These are phyloP conservation scores for Nannospalax galili DNA, from an alignment of 2,113 vertebrate genomes.

Conservation along the genomic window DNA sequence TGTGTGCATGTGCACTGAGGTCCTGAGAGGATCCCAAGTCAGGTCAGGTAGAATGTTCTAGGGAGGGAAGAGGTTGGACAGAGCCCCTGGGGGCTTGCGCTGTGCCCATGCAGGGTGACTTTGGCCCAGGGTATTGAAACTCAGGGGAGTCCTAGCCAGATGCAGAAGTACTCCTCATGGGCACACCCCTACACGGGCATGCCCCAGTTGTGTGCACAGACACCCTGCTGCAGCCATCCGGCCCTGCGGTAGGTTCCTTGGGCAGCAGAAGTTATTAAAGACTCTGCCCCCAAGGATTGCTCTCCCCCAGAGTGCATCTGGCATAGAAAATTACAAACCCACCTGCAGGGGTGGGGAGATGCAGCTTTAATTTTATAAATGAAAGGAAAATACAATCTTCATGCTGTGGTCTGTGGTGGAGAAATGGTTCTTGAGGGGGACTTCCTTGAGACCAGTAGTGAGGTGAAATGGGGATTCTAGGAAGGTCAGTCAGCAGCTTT, in stretches of 20 bases:
- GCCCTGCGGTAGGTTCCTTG: constrained; percentile 36
- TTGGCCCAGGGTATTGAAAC: neutral
- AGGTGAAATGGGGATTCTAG: neutral
- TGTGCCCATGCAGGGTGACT: neutral
- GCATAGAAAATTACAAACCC: constrained; percentile 72
- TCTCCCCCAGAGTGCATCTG: constrained; percentile 48
- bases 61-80: neutral
- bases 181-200: too few species aligned
- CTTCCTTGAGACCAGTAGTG: neutral
- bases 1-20: neutral
- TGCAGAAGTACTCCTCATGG: neutral
- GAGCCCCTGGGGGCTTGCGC: neutral
- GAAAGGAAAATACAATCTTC: neutral
- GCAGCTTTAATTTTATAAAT: constrained; percentile 59
- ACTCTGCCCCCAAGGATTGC: constrained; percentile 49
- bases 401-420: neutral
- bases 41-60: neutral
- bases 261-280: constrained; percentile 72
- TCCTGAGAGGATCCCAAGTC: neutral
- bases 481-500: neutral
- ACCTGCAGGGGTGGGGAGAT: constrained; percentile 47
- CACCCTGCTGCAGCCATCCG: neutral
- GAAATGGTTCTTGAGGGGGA: neutral
- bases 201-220: neutral
- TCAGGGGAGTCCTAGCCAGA: neutral